Conservation (phyloP, 2,888 invertebrate species). For the Mantis religiosa region DNA sequence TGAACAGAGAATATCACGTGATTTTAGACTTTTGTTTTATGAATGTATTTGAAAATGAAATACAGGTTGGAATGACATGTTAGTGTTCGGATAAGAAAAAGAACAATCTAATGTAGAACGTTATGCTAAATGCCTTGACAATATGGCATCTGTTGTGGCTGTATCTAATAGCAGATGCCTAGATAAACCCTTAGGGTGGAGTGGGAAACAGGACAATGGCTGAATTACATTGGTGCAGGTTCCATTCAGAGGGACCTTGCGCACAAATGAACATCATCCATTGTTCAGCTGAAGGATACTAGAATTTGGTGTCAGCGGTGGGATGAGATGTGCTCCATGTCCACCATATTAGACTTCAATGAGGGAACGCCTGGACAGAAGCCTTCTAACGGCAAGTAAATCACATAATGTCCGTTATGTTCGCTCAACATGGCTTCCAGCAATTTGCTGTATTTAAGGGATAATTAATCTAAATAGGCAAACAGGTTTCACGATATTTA, state of each 20-base stretch:
- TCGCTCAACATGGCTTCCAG: background rate
- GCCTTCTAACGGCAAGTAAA: background rate
- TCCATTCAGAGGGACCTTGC: background rate
- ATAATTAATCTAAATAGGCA: background rate
- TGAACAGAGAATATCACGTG: too few species aligned
- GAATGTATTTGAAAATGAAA: too few species aligned
- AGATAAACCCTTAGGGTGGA: background rate
- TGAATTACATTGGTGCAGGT: background rate
- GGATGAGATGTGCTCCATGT: background rate
- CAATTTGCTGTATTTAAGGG: background rate
- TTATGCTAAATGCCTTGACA: background rate
- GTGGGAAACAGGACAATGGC: background rate
- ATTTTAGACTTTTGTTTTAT: too few species aligned
- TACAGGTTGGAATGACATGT: too few species aligned
- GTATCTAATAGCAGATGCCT: background rate
- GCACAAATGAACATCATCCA: slow-evolving; percentile 3
- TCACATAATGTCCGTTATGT: background rate
- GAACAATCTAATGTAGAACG: background rate
- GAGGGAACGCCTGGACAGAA: background rate
- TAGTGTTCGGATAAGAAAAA: background rate
- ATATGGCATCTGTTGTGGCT: background rate
- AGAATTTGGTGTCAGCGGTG: background rate
- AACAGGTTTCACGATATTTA: background rate
- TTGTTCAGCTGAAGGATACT: background rate
- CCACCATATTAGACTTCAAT: background rate